Evolutionary conservation across 1,140 invertebrate species (phyloP), one percentile per base, ranked within the genome.

Genomic region (Brachionus calyciflorus): DNA sequence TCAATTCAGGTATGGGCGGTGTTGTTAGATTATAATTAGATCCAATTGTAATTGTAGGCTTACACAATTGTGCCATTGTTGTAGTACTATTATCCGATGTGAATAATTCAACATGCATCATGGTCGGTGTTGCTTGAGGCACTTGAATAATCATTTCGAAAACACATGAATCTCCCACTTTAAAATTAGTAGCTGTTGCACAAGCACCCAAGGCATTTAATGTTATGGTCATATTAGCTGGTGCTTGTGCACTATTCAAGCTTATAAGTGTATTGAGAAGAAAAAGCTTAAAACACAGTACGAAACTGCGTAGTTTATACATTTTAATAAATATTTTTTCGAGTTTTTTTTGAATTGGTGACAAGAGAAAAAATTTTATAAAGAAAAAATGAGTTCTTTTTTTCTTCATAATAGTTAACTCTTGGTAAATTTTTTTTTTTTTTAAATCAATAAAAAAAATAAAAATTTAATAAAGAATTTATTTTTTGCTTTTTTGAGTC

Each of bases 71-170:
- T 0, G 69, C 69, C 81, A 84, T 83, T 3, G 82, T 78, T 7
- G 81, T 81, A 9, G 77, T 80, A 19, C 79, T 78, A 53, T 82
- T 82, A 60, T 83, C 82, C 17, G 83, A 82, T 0, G 83, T 80
- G 63, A 84, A 84, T 30, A 84, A 57, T 77, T 84, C 83, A 7
- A 84, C 81, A 7, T 78, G 68, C 76, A 84, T 81, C 60, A 83
- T 83, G 0, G 68, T 77, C 4, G 55, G 44, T n/a, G 49, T 44
- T 9, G 44, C 17, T n/a, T n/a, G 14, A 26, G 78, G 78, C n/a
- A 79, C 65, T 30, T 76, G 33, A 51, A 79, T 77, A 19, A 51
- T 17, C 69, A 73, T 51, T 51, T 73, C 69, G 37, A 73, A 73
- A 49, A 10, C 9, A 24, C 69, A 73, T 4, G 21, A 28, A 49